Conservation (phyloP, 2,888 invertebrate genomes). For the Cyclophora punctaria region DNA sequence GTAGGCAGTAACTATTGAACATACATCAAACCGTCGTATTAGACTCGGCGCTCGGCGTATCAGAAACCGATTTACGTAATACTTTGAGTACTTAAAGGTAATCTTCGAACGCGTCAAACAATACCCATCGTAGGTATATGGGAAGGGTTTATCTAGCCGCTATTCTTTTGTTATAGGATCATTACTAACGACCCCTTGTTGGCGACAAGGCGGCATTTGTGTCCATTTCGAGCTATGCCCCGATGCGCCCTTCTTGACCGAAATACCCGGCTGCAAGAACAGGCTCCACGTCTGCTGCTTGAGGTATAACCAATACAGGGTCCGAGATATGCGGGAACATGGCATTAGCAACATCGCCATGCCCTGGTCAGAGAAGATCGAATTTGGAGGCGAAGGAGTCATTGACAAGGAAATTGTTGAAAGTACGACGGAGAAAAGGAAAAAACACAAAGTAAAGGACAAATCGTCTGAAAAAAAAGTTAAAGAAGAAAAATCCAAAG, state of each 20-base stretch:
- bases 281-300: slow-evolving; percentile 57
- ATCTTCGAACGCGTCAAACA: no score
- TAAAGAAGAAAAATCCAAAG: no score
- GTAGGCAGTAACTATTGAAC: neutral
- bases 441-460: neutral
- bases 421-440: slow-evolving; percentile 2
- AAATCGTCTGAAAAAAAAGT: neutral
- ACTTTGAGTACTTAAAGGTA: no score
- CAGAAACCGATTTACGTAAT: no score
- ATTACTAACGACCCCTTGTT: slow-evolving; percentile 49
- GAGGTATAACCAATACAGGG: slow-evolving; percentile 45
- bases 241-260: slow-evolving; percentile 34
- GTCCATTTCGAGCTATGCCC: slow-evolving; percentile 43
- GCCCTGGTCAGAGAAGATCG: slow-evolving; percentile 37
- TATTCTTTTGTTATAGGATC: slow-evolving; percentile 36
- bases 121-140: no score
- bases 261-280: slow-evolving; percentile 52
- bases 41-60: no score
- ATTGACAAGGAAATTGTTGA: slow-evolving; percentile 10
- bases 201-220: slow-evolving; percentile 55
- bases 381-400: slow-evolving; percentile 48
- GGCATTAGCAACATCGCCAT: slow-evolving; percentile 33
- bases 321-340: slow-evolving; percentile 37
- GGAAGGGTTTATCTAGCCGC: no score
- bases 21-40: no score